Evolutionary conservation across 2,113 vertebrate genomes (phyloP).

Genomic region (Leucopternis melanops): DNA sequence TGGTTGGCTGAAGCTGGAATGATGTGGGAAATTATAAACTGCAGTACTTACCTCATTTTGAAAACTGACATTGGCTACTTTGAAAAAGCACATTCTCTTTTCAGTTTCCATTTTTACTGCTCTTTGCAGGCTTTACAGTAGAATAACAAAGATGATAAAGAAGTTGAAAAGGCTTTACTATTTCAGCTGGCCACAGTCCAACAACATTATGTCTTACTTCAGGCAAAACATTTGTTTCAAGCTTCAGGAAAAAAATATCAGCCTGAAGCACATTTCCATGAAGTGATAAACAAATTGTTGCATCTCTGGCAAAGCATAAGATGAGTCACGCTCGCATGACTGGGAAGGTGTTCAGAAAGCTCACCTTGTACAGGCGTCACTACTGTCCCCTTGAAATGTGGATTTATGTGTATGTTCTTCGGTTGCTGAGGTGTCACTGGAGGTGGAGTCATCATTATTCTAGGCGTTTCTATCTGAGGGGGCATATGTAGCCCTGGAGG

Average conservation of each 20-base stretch:
- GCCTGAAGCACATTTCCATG: neutral
- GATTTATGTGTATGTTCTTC: conserved; percentile 98
- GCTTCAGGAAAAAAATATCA: neutral
- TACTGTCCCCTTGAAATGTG: conserved; percentile 92
- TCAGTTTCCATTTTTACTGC: neutral
- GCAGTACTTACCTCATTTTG: neutral
- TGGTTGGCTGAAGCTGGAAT: neutral
- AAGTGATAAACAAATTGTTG: neutral
- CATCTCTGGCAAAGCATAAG: neutral
- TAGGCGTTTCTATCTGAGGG: conserved; percentile 80
- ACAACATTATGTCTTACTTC: neutral
- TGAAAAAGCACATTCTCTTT: neutral
- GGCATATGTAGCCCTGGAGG: conserved; percentile 75
- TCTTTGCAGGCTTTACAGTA: neutral
- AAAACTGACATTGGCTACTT: neutral
- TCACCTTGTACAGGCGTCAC: conserved; percentile 90
- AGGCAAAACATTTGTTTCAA: conserved; percentile 19
- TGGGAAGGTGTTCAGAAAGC: neutral
- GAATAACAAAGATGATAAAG: neutral
- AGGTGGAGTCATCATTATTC: conserved; percentile 83
- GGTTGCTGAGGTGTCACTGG: conserved; percentile 80
- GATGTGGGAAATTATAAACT: neutral
- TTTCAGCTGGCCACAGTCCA: neutral
- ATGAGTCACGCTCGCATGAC: neutral
- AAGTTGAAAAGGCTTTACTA: neutral